Base-by-base conservation (phyloP, 2,797 vertebrate genomes). In the Hoplostethus mediterraneus region DNA sequence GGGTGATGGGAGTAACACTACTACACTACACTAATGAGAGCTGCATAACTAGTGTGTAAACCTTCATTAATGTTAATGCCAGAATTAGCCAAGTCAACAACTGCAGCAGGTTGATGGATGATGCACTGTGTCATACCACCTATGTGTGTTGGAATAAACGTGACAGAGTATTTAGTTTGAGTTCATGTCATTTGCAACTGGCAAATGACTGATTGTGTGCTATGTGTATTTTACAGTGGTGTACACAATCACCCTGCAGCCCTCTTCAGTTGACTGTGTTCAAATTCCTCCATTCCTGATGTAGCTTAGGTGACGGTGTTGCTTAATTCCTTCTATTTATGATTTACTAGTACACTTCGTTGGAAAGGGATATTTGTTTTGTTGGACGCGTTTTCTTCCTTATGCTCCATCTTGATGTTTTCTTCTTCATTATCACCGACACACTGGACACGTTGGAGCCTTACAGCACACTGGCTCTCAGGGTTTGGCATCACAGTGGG, bases 31-130 rank as follows among this genome's bases (percentile, higher is more conserved):
- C 21, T 21, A 71, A 49, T 10, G 73, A 72, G 16, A 69, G 30
- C 63, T 67, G 61, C 31, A 13, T 71, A 75, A 80, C 58, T 54
- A 76, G 44, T 63, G 62, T 71, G 70, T 72, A 73, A 85, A 75
- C 54, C 25, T 42, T 81, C 72, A 68, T 73, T 61, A 72, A 68
- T 75, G 54, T 77, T 61, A 71, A 81, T 68, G 75, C 17, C 9
- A 49, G 42, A 59, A 71, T 73, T 63, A 77, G 63, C 40, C 33
- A 63, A 42, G 62, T 66, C 64, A 64, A 71, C 59, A 30, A n/a
- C 53, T 42, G 25, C 38, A 31, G 21, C 17, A 66, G 48, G 48
- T 25, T 66, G 70, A 64, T 75, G 68, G 21, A 77, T 59, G 66
- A 33, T 28, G 77, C 58, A 10, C 55, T 14, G 25, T 13, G 25